These are phyloP conservation scores for Cyrtorhinus lividipennis DNA, from an alignment of 1,140 invertebrate genomes.

Conservation along the genomic window DNA sequence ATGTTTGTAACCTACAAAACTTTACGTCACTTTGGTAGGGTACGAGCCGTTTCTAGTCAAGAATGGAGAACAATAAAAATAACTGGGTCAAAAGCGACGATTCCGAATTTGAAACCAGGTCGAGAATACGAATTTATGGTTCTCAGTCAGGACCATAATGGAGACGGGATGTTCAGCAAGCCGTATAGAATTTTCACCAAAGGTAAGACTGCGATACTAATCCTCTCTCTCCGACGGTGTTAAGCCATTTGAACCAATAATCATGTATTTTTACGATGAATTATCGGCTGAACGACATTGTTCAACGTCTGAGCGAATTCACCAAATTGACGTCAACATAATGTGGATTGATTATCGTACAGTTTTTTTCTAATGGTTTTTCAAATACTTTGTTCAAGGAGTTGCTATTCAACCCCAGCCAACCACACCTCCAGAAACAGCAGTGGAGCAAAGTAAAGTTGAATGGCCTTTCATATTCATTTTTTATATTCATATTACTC, in stretches of 20 bases:
- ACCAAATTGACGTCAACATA: constrained; percentile 1
- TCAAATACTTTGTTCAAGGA: no score
- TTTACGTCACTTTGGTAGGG: constrained; percentile 30
- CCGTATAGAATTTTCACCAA: constrained; percentile 43
- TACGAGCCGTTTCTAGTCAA: constrained; percentile 45
- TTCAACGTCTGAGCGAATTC: not conserved
- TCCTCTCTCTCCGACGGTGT: not conserved
- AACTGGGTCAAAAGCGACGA: constrained; percentile 56
- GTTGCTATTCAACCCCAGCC: not conserved
- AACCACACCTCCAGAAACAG: not conserved
- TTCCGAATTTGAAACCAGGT: constrained; percentile 58
- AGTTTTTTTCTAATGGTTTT: no score
- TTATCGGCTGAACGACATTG: not conserved
- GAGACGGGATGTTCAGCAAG: constrained; percentile 82
- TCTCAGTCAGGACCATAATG: constrained; percentile 67
- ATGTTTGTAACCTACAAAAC: not conserved
- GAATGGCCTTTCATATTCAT: no score
- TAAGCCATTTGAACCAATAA: no score
- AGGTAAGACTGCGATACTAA: constrained; percentile 12
- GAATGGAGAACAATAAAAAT: constrained; percentile 66
- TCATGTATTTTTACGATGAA: not conserved
- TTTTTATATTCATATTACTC: no score
- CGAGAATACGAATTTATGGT: constrained; percentile 83
- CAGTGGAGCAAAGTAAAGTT: constrained; percentile 5
- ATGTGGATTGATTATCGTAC: no score